phyloP scores from a whole-genome alignment of 1,140 invertebrate species.

The Diploscapter pachys region DNA sequence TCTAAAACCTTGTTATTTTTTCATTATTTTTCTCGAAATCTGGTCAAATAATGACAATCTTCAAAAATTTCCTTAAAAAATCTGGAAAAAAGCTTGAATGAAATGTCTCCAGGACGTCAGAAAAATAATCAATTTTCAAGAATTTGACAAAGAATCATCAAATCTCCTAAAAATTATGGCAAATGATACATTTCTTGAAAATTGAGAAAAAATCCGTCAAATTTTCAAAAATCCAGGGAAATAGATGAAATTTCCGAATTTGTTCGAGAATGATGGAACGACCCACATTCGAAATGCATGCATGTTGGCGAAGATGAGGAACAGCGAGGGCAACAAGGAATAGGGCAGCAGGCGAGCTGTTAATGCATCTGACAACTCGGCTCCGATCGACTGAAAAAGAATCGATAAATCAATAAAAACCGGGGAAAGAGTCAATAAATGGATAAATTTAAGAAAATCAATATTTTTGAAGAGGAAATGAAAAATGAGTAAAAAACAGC shows the following conservation, averaged over 20 bases:
- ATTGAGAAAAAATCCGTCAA: constrained; percentile 2
- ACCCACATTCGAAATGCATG: constrained; percentile 16
- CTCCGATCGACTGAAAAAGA: background rate
- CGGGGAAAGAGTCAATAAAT: background rate
- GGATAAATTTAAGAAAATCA: background rate
- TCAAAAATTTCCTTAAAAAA: too few relatives aligned
- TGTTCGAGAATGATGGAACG: background rate
- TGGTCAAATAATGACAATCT: too few relatives aligned
- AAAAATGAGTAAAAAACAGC: background rate
- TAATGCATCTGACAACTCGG: background rate
- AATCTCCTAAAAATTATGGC: background rate
- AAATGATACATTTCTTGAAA: background rate
- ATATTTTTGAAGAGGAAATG: background rate
- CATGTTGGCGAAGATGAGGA: background rate
- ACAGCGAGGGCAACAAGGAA: background rate
- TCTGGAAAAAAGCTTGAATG: too few relatives aligned
- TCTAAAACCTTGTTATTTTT: too few relatives aligned
- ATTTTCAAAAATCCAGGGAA: background rate
- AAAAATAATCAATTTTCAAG: background rate
- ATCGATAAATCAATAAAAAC: background rate
- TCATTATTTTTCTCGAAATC: too few relatives aligned
- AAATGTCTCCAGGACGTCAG: too few relatives aligned
- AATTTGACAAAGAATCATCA: background rate
- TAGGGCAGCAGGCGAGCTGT: background rate
- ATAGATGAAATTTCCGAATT: background rate